Evolutionary conservation across 2,888 invertebrate species (phyloP).

Genomic region (Hybos culiciformis): DNA sequence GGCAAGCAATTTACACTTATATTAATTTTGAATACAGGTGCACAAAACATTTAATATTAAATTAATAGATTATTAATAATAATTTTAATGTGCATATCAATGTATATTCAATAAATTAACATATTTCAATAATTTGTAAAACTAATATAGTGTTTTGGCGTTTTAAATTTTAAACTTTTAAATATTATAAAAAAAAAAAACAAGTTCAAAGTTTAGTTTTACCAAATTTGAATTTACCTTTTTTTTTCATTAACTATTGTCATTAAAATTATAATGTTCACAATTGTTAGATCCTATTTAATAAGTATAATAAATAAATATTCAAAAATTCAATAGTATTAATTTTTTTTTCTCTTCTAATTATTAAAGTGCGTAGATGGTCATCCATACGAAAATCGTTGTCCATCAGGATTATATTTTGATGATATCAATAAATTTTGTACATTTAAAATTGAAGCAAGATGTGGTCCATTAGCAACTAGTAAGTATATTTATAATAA

Average conservation of each 20-base stretch:
- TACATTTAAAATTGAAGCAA: slow-evolving; percentile 78
- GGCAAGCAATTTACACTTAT: no score
- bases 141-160: background rate
- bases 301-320: background rate
- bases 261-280: background rate
- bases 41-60: no score
- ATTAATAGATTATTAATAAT: no score
- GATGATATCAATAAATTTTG: slow-evolving; percentile 83
- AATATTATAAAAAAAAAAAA: background rate
- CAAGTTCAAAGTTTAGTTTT: no score
- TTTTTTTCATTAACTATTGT: no score
- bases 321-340: background rate
- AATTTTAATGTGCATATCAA: no score
- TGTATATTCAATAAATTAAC: no score
- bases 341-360: background rate
- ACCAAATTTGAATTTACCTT: no score
- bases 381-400: slow-evolving; percentile 73
- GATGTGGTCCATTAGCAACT: slow-evolving; percentile 77
- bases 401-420: slow-evolving; percentile 80
- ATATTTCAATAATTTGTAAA: no score
- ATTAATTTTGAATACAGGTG: no score
- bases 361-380: slow-evolving; percentile 69
- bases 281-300: background rate
- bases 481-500: slow-evolving; percentile 48
- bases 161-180: background rate